Percentiles rank a stretch among this genome's conserved stretches.
Conservation (phyloP, 2,797 vertebrate genomes). For the Myoxocephalus aenaeus region DNA sequence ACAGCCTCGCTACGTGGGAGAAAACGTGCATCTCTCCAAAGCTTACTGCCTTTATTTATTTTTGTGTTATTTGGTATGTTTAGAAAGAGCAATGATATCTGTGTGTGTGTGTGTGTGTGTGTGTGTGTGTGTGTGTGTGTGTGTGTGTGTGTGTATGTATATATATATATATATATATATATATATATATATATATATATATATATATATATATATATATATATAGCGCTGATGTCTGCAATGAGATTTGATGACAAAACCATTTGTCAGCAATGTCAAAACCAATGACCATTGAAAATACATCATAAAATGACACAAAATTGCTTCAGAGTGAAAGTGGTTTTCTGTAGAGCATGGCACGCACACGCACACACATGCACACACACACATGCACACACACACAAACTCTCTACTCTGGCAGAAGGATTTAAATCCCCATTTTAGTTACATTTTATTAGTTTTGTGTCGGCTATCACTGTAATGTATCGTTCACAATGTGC, state of each 20-base stretch:
- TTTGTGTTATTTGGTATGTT: constrained; percentile 2
- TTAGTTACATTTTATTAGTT: constrained; percentile 20
- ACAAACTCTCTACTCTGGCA: constrained; percentile 1
- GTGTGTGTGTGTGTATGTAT: too few relatives aligned
- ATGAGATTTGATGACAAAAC: constrained; percentile 53
- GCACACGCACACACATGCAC: constrained; percentile 5
- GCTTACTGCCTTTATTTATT: background rate
- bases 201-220: background rate
- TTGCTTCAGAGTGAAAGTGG: constrained; percentile 51
- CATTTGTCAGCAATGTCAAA: constrained; percentile 52
- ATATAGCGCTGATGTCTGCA: constrained; percentile 32
- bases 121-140: too few relatives aligned
- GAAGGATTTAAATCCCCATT: constrained; percentile 17
- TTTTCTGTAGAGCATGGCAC: constrained; percentile 24
- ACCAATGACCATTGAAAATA: constrained; percentile 54
- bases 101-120: too few relatives aligned
- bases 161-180: background rate
- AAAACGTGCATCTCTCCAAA: constrained; percentile 20
- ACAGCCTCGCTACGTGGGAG: background rate
- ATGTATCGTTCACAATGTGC: background rate
- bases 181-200: constrained; percentile 1
- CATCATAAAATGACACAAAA: constrained; percentile 56
- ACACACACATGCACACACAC: constrained; percentile 18
- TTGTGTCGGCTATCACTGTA: constrained; percentile 15
- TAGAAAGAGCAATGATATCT: background rate